Percentiles rank a stretch among this genome's conserved stretches.
These are phyloP conservation scores for Physella acuta DNA, from an alignment of 1,140 invertebrate species.

Conservation along the genomic window DNA sequence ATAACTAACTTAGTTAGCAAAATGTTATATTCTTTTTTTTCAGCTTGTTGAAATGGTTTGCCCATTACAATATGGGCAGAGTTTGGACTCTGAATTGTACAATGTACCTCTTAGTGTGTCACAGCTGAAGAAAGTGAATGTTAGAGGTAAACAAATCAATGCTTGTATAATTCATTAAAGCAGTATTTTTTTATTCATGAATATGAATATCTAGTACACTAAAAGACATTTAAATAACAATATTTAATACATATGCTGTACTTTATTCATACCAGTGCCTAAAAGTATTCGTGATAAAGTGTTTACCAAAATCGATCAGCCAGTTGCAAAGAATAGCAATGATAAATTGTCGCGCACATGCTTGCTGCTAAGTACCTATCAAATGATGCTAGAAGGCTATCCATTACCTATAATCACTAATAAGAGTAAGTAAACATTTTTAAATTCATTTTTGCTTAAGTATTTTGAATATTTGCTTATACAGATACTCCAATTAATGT, in stretches of 20 bases:
- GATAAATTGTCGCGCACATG: slow-evolving; percentile 68
- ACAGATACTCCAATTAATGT: too few relatives aligned
- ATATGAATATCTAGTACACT: background rate
- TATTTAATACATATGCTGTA: too few relatives aligned
- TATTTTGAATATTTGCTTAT: too few relatives aligned
- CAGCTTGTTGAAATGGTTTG: slow-evolving; percentile 74
- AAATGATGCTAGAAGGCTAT: slow-evolving; percentile 85
- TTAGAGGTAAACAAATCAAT: slow-evolving; percentile 24
- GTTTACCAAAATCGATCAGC: slow-evolving; percentile 6
- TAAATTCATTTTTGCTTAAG: slow-evolving; percentile 1
- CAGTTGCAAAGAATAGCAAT: too few relatives aligned
- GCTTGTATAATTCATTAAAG: too few relatives aligned
- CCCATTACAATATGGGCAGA: slow-evolving; percentile 71
- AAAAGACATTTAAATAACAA: background rate
- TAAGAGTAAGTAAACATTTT: slow-evolving; percentile 23
- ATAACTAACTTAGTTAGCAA: too few relatives aligned
- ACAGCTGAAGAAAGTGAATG: slow-evolving; percentile 59
- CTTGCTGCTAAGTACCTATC: slow-evolving; percentile 77
- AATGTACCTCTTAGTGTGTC: slow-evolving; percentile 73
- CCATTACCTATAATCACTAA: slow-evolving; percentile 70
- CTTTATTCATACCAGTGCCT: slow-evolving; percentile 19
- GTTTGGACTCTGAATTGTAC: slow-evolving; percentile 75
- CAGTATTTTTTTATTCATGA: background rate
- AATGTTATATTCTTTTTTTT: slow-evolving; percentile 16
- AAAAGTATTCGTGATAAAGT: background rate